Evolutionary conservation across 2,113 vertebrate genomes (phyloP), one percentile per base, ranked within the genome.

Genomic region (Rhipidura dahli): DNA sequence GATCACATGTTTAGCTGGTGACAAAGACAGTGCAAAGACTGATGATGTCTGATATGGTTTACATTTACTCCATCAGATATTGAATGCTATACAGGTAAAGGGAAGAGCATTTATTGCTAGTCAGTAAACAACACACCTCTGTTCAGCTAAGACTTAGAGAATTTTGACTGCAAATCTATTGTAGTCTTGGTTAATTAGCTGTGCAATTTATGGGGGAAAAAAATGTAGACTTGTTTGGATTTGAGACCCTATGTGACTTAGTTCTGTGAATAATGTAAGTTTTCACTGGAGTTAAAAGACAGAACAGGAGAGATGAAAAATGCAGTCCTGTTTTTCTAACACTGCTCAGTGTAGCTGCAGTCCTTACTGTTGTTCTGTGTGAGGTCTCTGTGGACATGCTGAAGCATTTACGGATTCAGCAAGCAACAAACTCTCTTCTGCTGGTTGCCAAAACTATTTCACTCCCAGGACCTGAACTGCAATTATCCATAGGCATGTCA

Each of bases 281-380:
- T 93, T 94, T 81, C 42, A 33, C 71, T 83, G 51, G 42, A 70
- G 12, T 86, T 71, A 60, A 83, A 70, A 88, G 35, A 50, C 37
- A 71, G 44, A 83, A 83, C 12, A 18, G 30, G 33, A 80, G 26
- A 64, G 31, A 47, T 17, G 13, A 45, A 82, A 91, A 83, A 12
- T 22, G 23, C 11, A 54, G 14, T 59, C 20, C 18, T 70, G 5
- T 22, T 86, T 78, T 80, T 47, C 26, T 47, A 47, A 31, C 0
- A 14, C 28, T 42, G 15, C 15, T 89, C n/a, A 31, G 22, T 21
- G n/a, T 64, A 56, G 42, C 63, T 70, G 54, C 47, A 70, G 33
- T 30, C 39, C 33, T 77, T 3, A 0, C 23, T 37, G 15, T 19
- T 1, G 1, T 20, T 78, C 51, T 2, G 1, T 40, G 54, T 90